Evolutionary conservation across 2,888 invertebrate species (phyloP).

Genomic region (Agrotis segetum): DNA sequence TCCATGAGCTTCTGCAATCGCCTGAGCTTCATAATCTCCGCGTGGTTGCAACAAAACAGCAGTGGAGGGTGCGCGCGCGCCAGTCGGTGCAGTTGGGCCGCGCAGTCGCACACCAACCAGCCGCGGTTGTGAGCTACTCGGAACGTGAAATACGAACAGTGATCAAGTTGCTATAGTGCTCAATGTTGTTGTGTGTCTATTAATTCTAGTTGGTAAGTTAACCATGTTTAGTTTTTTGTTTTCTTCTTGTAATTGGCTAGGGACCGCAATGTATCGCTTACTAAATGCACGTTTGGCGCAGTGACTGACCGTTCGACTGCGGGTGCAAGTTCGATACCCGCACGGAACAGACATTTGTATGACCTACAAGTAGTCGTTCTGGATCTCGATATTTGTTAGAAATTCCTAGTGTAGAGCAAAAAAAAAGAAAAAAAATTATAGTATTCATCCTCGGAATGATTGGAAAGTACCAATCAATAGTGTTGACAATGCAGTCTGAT

Average conservation of each 20-base stretch:
- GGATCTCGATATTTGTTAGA: too few relatives aligned
- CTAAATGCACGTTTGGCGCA: too few relatives aligned
- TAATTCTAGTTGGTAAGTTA: slow-evolving; percentile 38
- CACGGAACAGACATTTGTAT: too few relatives aligned
- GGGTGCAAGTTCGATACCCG: too few relatives aligned
- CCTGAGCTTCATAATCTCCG: background rate
- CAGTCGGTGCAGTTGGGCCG: slow-evolving; percentile 47
- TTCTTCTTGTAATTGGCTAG: background rate
- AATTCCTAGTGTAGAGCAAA: too few relatives aligned
- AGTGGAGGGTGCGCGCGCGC: slow-evolving; percentile 47
- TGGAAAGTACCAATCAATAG: slow-evolving; percentile 1
- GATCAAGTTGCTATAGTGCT: slow-evolving; percentile 32
- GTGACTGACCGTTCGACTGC: too few relatives aligned
- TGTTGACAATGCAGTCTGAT: background rate
- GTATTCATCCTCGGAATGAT: background rate
- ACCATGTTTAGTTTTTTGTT: background rate
- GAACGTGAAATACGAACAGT: slow-evolving; percentile 10
- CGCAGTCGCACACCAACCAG: slow-evolving; percentile 34
- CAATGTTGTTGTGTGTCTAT: slow-evolving; percentile 13
- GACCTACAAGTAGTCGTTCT: too few relatives aligned
- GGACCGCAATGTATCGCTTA: too few relatives aligned
- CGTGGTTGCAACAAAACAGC: slow-evolving; percentile 55
- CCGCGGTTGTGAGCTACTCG: slow-evolving; percentile 27
- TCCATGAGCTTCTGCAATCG: slow-evolving; percentile 4
- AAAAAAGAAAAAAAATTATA: too few relatives aligned